Base-by-base conservation (phyloP, 2,113 vertebrate species). In the Stigmatopora argus region DNA sequence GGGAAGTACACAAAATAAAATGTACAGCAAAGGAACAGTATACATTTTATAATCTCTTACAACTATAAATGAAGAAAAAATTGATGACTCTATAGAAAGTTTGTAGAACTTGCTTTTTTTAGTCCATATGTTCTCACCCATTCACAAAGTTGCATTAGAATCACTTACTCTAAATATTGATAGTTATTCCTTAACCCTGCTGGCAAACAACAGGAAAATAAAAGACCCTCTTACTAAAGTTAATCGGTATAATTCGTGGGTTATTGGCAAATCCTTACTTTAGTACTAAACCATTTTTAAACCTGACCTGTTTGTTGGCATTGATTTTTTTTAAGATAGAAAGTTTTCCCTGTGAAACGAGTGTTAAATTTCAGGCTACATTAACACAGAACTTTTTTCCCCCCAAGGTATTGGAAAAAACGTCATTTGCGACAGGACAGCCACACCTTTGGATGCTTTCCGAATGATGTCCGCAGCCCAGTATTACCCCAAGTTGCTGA, bases 401-500 rank as follows among this genome's bases (percentile, higher is more conserved):
- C 38, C 38, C 31, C 23, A 82, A 98, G 97, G 96, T 62, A 99
- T 99, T 18, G 97, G 97, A 48, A 99, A 99, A 85, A 99, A 99
- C 0, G 97, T 98, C 53, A 99, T 99, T 87, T 99, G 97, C 15
- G 97, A 99, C 87, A 90, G 97, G 61, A 96, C 97, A 0, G 96
- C 96, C 0, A 98, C 97, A 0, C 97, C 97, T 0, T 84, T 99
- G 81, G 97, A 98, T 48, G 97, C 97, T 80, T 99, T 99, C 70
- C 87, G 92, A 64, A 99, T 99, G 97, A 99, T 96, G 96, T 96
- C 94, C 0, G 97, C 97, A 0, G 97, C 97, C 15, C 97, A 99
- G 83, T 99, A 99, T 76, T 99, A 99, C 86, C 97, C 97, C 7
- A 99, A 99, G 84, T 89, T 99, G 79, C 94, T 99, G 91, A 99